These are phyloP conservation scores for Drosophila neonasuta DNA, from an alignment of 2,888 invertebrate genomes.

Conservation along the genomic window DNA sequence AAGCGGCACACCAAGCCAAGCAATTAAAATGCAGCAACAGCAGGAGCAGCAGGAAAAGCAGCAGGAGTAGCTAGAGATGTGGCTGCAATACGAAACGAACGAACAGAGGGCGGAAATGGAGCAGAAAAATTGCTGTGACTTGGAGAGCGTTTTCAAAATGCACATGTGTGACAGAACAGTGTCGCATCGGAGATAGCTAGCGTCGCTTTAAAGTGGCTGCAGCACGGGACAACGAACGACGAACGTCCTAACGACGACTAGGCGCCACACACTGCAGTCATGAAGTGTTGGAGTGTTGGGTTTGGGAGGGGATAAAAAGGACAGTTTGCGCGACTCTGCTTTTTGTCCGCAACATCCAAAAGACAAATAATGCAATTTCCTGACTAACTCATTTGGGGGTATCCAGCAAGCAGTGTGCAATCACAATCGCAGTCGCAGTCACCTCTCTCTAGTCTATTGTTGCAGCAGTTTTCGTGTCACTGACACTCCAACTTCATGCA, in stretches of 20 bases:
- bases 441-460: conserved; percentile 9
- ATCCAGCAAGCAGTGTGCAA: neutral
- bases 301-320: neutral
- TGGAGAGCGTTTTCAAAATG: conserved; percentile 70
- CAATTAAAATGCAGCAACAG: conserved; percentile 73
- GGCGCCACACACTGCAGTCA: conserved; percentile 4
- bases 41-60: conserved; percentile 17
- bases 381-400: conserved; percentile 73
- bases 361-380: conserved; percentile 78
- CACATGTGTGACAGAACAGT: conserved; percentile 70
- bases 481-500: conserved; percentile 48
- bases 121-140: conserved; percentile 77
- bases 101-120: conserved; percentile 66
- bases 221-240: conserved; percentile 4
- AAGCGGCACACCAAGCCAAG: conserved; percentile 71
- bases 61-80: conserved; percentile 1
- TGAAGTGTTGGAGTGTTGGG: neutral
- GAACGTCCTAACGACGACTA: conserved; percentile 4
- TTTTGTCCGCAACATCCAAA: conserved; percentile 65
- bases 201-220: conserved; percentile 58
- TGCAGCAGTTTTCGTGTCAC: conserved; percentile 60
- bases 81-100: conserved; percentile 7
- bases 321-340: conserved; percentile 20
- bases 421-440: neutral
- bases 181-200: conserved; percentile 61